phyloP scores from a whole-genome alignment of 2,113 vertebrate species.

The Atrichornis clamosus region DNA sequence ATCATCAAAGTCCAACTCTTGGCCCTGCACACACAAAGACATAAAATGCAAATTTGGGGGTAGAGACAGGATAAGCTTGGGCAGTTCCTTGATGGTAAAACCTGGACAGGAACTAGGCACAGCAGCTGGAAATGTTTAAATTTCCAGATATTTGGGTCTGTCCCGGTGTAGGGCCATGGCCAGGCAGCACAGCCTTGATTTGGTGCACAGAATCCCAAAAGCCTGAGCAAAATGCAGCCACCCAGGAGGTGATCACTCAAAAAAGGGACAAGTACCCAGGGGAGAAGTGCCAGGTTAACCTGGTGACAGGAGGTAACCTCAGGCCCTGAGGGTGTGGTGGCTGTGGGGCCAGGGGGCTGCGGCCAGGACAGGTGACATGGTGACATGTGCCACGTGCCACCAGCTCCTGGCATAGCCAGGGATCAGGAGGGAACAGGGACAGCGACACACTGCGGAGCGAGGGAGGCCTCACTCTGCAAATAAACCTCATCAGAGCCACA shows the following conservation, averaged over 20 bases:
- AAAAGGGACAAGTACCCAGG: background rate
- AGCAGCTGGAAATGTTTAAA: background rate
- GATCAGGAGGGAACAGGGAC: background rate
- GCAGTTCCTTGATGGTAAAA: background rate
- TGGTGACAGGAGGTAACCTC: background rate
- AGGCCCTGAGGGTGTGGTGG: background rate
- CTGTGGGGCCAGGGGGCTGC: background rate
- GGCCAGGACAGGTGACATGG: background rate
- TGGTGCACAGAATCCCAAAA: background rate
- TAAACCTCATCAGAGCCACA: background rate
- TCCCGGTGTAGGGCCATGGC: rapidly evolving
- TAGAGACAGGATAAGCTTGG: background rate
- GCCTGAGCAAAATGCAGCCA: background rate
- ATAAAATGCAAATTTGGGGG: background rate
- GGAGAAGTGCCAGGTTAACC: background rate
- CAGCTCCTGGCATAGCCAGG: background rate
- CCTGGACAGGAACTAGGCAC: background rate
- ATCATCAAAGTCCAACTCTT: background rate
- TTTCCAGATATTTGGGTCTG: background rate
- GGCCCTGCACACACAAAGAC: background rate
- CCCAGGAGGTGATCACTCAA: background rate
- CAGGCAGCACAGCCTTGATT: background rate
- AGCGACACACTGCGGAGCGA: background rate
- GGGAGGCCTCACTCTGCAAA: background rate
- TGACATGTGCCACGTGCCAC: background rate